phyloP scores from a whole-genome alignment of 2,888 invertebrate genomes.

The Tethea ocularis region DNA sequence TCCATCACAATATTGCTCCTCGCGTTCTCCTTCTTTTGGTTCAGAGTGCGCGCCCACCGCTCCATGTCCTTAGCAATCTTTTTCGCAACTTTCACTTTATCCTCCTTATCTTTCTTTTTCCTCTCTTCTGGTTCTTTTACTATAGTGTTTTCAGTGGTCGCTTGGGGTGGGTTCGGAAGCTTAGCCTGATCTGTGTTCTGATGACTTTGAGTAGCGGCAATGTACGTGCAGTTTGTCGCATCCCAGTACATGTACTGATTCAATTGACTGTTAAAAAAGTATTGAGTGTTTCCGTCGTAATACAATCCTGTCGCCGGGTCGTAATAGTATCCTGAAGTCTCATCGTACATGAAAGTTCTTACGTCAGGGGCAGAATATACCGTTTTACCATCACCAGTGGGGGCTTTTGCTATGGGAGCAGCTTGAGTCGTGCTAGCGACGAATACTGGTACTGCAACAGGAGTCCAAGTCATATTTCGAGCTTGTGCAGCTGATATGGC shows the following conservation, averaged over 20 bases:
- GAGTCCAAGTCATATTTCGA: conserved; percentile 77
- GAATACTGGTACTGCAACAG: conserved; percentile 78
- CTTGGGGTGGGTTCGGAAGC: conserved; percentile 53
- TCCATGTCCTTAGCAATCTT: conserved; percentile 96
- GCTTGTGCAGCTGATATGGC: conserved; percentile 87
- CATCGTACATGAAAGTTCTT: conserved; percentile 96
- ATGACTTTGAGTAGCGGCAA: conserved; percentile 73
- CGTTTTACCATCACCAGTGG: conserved; percentile 86
- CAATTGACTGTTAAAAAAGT: conserved; percentile 96
- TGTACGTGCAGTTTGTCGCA: conserved; percentile 86
- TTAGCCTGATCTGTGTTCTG: conserved; percentile 68
- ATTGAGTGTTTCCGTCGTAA: conserved; percentile 97
- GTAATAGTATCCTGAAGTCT: conserved; percentile 97
- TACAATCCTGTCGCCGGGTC: conserved; percentile 96
- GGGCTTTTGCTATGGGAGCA: conserved; percentile 70
- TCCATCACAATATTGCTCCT: conserved; percentile 74
- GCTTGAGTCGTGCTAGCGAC: conserved; percentile 69
- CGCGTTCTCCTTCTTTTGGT: conserved; percentile 95
- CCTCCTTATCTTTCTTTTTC: conserved; percentile 91
- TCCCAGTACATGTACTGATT: conserved; percentile 99
- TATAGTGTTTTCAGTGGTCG: conserved; percentile 61
- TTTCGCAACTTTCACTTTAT: conserved; percentile 98
- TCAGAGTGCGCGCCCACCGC: conserved; percentile 97
- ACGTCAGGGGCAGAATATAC: conserved; percentile 92
- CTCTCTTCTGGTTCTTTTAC: conserved; percentile 79